Conservation (phyloP, 2,113 vertebrate genomes). For the Diphyllodes magnificus region DNA sequence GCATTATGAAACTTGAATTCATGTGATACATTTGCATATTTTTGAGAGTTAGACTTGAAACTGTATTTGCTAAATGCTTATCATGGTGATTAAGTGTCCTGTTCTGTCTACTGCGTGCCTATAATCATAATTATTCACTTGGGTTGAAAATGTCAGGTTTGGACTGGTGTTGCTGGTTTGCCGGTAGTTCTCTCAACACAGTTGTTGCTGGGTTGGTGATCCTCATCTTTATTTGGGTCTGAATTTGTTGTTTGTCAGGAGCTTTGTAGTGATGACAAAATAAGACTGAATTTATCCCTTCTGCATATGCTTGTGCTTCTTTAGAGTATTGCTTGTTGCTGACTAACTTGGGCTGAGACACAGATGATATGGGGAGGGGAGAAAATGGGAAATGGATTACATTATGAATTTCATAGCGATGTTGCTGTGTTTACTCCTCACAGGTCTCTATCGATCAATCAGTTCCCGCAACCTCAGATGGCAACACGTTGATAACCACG, state of each 20-base stretch:
- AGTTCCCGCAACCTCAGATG: constrained; percentile 54
- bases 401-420: background rate
- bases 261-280: background rate
- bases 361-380: background rate
- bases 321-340: background rate
- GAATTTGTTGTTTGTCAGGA: background rate
- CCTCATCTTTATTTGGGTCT: background rate
- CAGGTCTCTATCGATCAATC: constrained; percentile 83
- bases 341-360: background rate
- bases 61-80: background rate
- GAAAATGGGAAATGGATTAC: background rate
- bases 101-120: background rate
- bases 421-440: background rate
- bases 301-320: background rate
- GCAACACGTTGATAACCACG: constrained; percentile 40
- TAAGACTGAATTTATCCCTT: background rate
- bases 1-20: constrained; percentile 41
- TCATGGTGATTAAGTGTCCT: background rate
- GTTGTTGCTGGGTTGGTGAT: background rate
- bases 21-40: background rate
- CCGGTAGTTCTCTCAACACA: background rate
- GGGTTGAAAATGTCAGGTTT: background rate
- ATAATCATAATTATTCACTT: background rate
- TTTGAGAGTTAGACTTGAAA: background rate
- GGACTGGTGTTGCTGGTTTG: background rate